Conservation (phyloP, 2,113 vertebrate genomes). For the Mormyrus iriodes region DNA sequence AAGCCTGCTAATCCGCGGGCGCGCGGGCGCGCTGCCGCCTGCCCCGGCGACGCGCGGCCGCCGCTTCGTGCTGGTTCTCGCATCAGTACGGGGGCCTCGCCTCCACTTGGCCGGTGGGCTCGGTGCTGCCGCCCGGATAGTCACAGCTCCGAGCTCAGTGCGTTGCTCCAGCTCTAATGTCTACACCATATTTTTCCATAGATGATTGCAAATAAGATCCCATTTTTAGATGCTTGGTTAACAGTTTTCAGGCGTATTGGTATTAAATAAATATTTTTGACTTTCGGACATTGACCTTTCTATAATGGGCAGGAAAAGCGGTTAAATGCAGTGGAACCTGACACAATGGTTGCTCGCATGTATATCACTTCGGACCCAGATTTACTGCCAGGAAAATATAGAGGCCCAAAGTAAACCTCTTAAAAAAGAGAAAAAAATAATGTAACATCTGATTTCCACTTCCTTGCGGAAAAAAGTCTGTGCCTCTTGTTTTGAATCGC, state of each 20-base stretch:
- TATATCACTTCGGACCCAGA: conserved; percentile 59
- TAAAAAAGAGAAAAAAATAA: conserved; percentile 44
- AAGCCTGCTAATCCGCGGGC: conserved; percentile 48
- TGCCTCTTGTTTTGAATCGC: conserved; percentile 59
- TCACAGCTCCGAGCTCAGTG: background rate
- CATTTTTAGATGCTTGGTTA: background rate
- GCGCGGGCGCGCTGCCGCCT: conserved; percentile 20
- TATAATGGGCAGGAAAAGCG: conserved; percentile 57
- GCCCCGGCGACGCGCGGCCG: conserved; percentile 35
- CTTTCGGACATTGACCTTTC: conserved; percentile 56
- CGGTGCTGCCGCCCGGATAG: background rate
- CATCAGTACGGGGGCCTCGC: conserved; percentile 25
- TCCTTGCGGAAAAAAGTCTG: conserved; percentile 58
- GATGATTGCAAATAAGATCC: background rate
- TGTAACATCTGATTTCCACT: conserved; percentile 58
- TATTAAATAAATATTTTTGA: conserved; percentile 22
- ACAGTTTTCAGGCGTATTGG: background rate
- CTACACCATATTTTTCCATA: background rate
- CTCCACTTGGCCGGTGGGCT: too few relatives aligned
- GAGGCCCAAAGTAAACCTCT: conserved; percentile 43
- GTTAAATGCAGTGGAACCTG: conserved; percentile 58
- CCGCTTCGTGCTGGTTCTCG: conserved; percentile 53
- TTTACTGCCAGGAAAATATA: conserved; percentile 54
- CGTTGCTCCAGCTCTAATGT: background rate
- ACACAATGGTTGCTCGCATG: conserved; percentile 55